Evolutionary conservation across 2,797 vertebrate species (phyloP).

Genomic region (Sebastes minor): DNA sequence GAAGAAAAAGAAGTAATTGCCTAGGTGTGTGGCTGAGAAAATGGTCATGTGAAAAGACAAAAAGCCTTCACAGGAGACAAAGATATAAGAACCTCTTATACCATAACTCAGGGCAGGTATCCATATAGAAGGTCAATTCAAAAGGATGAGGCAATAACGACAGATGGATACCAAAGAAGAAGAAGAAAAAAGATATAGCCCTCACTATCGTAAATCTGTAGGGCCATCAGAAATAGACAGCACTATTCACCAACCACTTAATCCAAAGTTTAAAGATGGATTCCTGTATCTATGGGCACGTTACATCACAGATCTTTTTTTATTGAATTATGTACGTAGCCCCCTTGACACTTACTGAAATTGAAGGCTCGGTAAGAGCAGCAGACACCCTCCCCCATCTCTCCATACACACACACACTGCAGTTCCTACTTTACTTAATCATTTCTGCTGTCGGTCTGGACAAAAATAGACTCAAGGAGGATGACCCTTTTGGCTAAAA

Average conservation of each 20-base stretch:
- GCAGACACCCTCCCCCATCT: slow-evolving; percentile 5
- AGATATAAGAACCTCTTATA: not conserved
- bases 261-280: slow-evolving; percentile 42
- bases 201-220: slow-evolving; percentile 15
- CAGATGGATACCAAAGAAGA: slow-evolving; percentile 17
- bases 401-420: not conserved
- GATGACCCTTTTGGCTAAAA: slow-evolving; percentile 6
- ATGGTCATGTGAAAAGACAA: slow-evolving; percentile 2
- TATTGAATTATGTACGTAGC: slow-evolving; percentile 48
- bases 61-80: not conserved
- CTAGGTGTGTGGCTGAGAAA: not conserved
- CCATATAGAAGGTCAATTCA: not conserved
- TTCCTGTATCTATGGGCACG: not conserved
- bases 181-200: slow-evolving; percentile 3
- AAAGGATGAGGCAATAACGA: slow-evolving; percentile 13
- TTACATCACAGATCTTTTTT: slow-evolving; percentile 36
- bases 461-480: not conserved
- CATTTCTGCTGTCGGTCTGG: not conserved
- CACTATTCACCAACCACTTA: slow-evolving; percentile 45
- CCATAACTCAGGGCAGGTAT: not conserved
- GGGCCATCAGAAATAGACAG: slow-evolving; percentile 15
- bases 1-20: not conserved
- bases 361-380: slow-evolving; percentile 24
- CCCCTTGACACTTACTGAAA: slow-evolving; percentile 52
- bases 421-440: not conserved